Conservation (phyloP, 2,888 invertebrate genomes). For the Andrena praecox region DNA sequence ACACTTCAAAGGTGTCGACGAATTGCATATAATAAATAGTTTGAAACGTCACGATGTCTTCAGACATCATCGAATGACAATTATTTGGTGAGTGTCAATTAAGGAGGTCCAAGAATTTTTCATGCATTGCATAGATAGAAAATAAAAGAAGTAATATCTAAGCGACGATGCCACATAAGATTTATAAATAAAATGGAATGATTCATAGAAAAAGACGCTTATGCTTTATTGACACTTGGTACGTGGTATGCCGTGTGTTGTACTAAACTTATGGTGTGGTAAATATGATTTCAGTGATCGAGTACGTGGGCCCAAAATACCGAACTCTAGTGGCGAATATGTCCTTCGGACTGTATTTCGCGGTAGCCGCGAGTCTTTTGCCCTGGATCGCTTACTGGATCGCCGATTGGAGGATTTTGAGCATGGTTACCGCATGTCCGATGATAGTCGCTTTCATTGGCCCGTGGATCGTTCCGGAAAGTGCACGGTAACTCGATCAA, state of each 20-base stretch:
- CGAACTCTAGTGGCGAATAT: constrained; percentile 95
- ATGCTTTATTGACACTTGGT: not conserved
- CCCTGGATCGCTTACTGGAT: constrained; percentile 95
- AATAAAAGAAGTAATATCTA: not conserved
- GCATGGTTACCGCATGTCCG: constrained; percentile 91
- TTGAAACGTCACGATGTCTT: not conserved
- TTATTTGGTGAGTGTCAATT: not conserved
- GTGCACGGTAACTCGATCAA: constrained; percentile 86
- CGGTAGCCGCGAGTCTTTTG: constrained; percentile 91
- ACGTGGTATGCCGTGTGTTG: not conserved
- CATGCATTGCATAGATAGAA: not conserved
- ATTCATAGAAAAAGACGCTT: constrained; percentile 4
- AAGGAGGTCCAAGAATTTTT: not conserved
- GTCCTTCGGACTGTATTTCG: constrained; percentile 96
- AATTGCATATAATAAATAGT: not conserved
- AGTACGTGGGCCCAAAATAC: constrained; percentile 96
- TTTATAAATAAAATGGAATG: not conserved
- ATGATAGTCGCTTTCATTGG: constrained; percentile 90
- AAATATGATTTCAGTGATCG: constrained; percentile 88
- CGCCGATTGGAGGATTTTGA: constrained; percentile 92
- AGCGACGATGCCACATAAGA: not conserved
- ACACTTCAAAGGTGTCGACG: not conserved
- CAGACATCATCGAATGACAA: not conserved
- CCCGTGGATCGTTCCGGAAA: constrained; percentile 93
- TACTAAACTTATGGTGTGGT: not conserved